Percentiles rank a stretch among this genome's conserved stretches.
These are phyloP conservation scores for Drosophila demipolita DNA, from an alignment of 2,888 invertebrate species.

Conservation along the genomic window DNA sequence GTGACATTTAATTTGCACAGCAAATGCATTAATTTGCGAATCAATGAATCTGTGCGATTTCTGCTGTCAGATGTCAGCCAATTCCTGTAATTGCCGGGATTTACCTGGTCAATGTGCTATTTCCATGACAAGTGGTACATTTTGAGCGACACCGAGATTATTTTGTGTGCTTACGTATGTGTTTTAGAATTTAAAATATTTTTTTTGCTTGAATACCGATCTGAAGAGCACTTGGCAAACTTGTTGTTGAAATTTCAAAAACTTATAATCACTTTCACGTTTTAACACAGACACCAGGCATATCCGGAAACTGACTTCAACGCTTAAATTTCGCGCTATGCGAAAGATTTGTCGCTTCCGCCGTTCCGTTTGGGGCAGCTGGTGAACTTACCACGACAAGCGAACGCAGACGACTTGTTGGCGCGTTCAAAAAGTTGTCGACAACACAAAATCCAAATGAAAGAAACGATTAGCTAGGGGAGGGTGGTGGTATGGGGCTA, in stretches of 20 bases:
- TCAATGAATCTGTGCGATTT: conserved; percentile 48
- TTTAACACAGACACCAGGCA: conserved; percentile 35
- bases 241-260: conserved; percentile 31
- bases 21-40: conserved; percentile 34
- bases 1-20: conserved; percentile 11
- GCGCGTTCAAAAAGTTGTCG: conserved; percentile 63
- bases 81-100: conserved; percentile 37
- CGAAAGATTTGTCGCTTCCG: conserved; percentile 47
- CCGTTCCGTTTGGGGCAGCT: conserved; percentile 43
- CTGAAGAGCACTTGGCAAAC: conserved; percentile 30
- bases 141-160: conserved; percentile 51
- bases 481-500: neutral
- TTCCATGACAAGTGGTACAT: conserved; percentile 22
- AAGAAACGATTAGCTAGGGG: conserved; percentile 15
- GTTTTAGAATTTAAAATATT: conserved; percentile 54
- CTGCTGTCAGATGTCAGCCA: conserved; percentile 40
- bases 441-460: conserved; percentile 37
- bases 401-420: conserved; percentile 77
- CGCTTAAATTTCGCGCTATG: conserved; percentile 57
- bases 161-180: conserved; percentile 62
- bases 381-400: conserved; percentile 57
- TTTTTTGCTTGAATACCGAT: conserved; percentile 2
- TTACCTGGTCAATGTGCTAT: conserved; percentile 57
- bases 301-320: conserved; percentile 68
- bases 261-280: conserved; percentile 39